These are phyloP conservation scores for Mylabris phalerata DNA, from an alignment of 1,140 invertebrate genomes.

Conservation along the genomic window DNA sequence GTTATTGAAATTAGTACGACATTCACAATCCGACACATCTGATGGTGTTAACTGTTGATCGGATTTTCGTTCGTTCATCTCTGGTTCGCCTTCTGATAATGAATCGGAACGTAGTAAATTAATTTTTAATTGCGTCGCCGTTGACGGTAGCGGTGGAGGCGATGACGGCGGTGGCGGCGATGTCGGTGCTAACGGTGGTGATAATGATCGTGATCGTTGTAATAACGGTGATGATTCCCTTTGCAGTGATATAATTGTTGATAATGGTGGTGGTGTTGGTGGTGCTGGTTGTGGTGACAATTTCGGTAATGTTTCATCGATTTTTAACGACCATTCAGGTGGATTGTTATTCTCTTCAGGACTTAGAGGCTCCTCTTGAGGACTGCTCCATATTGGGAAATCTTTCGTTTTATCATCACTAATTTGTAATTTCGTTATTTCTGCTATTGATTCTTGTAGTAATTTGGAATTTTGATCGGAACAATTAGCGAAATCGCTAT, in stretches of 20 bases:
- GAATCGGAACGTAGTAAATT: slow-evolving; percentile 45
- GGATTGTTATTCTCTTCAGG: slow-evolving; percentile 41
- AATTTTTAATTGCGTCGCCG: slow-evolving; percentile 20
- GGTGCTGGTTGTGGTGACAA: too few species aligned
- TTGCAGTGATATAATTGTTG: too few species aligned
- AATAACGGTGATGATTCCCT: too few species aligned
- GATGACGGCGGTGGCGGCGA: too few species aligned
- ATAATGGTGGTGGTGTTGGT: too few species aligned
- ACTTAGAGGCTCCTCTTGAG: slow-evolving; percentile 47
- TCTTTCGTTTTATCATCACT: slow-evolving; percentile 22
- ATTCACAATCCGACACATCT: slow-evolving; percentile 51
- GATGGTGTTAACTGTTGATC: slow-evolving; percentile 34
- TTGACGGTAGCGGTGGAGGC: slow-evolving; percentile 25
- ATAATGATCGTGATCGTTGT: too few species aligned
- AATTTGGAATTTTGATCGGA: slow-evolving; percentile 38
- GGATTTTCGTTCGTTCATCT: slow-evolving; percentile 36
- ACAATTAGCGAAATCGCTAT: slow-evolving; percentile 18
- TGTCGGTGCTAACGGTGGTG: too few species aligned
- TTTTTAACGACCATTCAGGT: slow-evolving; percentile 32
- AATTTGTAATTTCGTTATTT: slow-evolving; percentile 27
- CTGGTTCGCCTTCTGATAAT: slow-evolving; percentile 52
- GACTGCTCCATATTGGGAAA: slow-evolving; percentile 32
- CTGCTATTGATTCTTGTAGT: slow-evolving; percentile 31
- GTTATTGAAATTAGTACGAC: slow-evolving; percentile 34
- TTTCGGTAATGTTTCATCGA: not conserved